These are phyloP conservation scores for Monopis laevigella DNA, from an alignment of 2,888 invertebrate genomes.

Conservation along the genomic window DNA sequence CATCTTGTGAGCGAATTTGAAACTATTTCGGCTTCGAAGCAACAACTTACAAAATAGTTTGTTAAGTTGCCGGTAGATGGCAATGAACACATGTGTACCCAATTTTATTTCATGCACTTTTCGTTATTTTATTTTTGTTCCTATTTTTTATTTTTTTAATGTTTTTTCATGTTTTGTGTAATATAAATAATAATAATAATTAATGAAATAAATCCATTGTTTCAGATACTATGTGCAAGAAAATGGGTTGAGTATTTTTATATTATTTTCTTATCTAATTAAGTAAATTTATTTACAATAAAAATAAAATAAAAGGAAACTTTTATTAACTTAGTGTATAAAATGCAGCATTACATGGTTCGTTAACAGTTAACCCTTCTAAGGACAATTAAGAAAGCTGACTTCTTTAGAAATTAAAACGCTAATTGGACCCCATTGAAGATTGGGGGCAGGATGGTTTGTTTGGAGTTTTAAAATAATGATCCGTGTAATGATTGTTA, in stretches of 20 bases:
- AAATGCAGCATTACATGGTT: constrained; percentile 38
- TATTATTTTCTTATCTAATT: constrained; percentile 8
- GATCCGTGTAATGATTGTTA: constrained; percentile 39
- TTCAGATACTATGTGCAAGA: constrained; percentile 66
- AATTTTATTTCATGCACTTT: too few relatives aligned
- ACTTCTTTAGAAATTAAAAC: constrained; percentile 44
- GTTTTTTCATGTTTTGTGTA: not conserved
- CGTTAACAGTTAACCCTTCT: constrained; percentile 50
- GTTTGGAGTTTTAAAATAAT: constrained; percentile 36
- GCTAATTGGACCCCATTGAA: constrained; percentile 11
- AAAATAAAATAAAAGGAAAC: too few relatives aligned
- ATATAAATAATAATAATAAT: constrained; percentile 21
- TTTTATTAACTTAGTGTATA: not conserved
- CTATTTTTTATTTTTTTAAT: not conserved
- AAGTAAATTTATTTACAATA: too few relatives aligned
- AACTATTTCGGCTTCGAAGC: too few relatives aligned
- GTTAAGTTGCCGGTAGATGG: not conserved
- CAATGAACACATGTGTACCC: not conserved
- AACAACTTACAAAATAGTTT: not conserved
- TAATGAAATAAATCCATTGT: constrained; percentile 47
- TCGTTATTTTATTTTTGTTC: not conserved
- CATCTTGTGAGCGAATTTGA: constrained; percentile 25
- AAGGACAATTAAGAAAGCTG: constrained; percentile 41
- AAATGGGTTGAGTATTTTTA: constrained; percentile 46
- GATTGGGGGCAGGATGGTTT: constrained; percentile 41